A percentile compares a stretch with the other conserved stretches of the same genome.
phyloP scores from a whole-genome alignment of 2,888 invertebrate genomes.

The Podotricha telesiphe region DNA sequence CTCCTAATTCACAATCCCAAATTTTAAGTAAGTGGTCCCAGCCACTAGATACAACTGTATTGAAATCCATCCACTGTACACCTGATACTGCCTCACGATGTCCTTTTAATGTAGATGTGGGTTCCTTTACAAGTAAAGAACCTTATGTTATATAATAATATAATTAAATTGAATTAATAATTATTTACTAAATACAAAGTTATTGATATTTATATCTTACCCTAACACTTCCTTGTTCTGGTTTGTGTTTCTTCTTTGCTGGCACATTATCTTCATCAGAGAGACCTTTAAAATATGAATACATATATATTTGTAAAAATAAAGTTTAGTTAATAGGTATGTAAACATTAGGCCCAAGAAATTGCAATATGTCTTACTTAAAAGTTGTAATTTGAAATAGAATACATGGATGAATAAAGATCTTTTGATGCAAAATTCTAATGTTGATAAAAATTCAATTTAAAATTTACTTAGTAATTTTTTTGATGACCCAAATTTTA shows the following conservation, averaged over 20 bases:
- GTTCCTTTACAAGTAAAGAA: too few species aligned
- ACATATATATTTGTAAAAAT: background rate
- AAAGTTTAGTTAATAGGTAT: background rate
- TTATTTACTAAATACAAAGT: too few species aligned
- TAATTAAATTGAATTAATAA: too few species aligned
- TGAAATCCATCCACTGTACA: slow-evolving; percentile 91
- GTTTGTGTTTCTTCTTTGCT: slow-evolving; percentile 84
- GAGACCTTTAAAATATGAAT: slow-evolving; percentile 60
- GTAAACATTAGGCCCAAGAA: background rate
- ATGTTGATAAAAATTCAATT: too few species aligned
- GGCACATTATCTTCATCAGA: slow-evolving; percentile 84
- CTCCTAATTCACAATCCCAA: slow-evolving; percentile 96
- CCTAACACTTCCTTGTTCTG: slow-evolving; percentile 82
- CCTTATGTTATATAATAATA: too few species aligned
- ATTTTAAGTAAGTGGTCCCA: slow-evolving; percentile 98
- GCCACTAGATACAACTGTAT: slow-evolving; percentile 92
- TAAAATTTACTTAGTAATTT: too few species aligned
- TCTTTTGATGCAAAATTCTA: too few species aligned
- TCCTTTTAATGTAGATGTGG: slow-evolving; percentile 93
- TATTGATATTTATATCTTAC: too few species aligned
- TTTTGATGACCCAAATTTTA: too few species aligned
- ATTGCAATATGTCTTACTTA: background rate
- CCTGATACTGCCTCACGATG: slow-evolving; percentile 96
- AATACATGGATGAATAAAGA: too few species aligned
- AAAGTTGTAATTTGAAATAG: background rate